Conservation (phyloP, 53 echinoderm and acorn worm genomes). For the Temnopleurus reevesii region DNA sequence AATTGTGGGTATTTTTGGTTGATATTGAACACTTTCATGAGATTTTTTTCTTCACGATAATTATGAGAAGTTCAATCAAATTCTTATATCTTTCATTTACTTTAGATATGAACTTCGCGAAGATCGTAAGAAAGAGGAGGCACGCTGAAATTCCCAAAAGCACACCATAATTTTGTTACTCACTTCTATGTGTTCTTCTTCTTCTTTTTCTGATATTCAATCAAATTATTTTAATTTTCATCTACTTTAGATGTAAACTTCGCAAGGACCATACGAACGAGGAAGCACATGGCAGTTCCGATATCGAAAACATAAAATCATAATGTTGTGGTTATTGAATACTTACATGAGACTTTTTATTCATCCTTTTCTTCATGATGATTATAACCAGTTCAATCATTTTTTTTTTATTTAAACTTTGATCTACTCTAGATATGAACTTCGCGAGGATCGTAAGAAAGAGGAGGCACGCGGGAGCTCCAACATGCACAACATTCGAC, state of each 20-base stretch:
- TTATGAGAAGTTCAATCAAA: background rate
- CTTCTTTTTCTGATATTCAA: no score
- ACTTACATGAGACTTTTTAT: background rate
- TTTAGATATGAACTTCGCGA: constrained; percentile 92
- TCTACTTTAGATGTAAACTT: no score
- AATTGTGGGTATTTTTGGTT: no score
- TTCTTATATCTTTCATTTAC: background rate
- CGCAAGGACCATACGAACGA: no score
- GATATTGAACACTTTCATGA: background rate
- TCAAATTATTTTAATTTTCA: background rate
- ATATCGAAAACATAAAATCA: no score
- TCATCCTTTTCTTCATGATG: background rate
- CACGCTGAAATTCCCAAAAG: no score
- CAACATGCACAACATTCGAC: constrained; percentile 79
- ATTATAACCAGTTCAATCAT: background rate
- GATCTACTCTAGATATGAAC: constrained; percentile 76
- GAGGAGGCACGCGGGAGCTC: constrained; percentile 79
- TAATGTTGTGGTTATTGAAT: no score
- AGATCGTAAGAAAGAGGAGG: constrained; percentile 90
- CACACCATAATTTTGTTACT: no score
- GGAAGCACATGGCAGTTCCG: no score
- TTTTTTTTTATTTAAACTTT: background rate
- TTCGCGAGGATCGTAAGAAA: constrained; percentile 91
- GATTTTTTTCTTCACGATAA: background rate
- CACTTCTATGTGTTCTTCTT: no score